Conservation (phyloP, 2,113 vertebrate genomes). For the Serilophus lunatus region DNA sequence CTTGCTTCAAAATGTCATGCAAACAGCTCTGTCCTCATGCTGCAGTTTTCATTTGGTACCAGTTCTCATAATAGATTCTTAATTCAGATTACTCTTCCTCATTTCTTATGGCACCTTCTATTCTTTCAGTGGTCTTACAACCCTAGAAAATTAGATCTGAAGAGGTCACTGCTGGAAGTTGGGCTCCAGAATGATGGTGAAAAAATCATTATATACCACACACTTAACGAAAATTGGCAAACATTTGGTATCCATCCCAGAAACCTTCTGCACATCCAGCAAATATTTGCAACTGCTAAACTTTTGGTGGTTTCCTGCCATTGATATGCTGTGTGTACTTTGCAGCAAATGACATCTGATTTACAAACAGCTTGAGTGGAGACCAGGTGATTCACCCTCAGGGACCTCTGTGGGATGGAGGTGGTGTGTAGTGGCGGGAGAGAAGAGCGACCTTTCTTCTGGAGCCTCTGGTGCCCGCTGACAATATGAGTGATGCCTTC, state of each 20-base stretch:
- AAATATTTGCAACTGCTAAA: background rate
- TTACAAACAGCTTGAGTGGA: background rate
- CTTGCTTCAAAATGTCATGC: background rate
- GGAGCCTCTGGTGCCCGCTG: fast-evolving
- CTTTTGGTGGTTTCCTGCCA: background rate
- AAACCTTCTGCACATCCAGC: background rate
- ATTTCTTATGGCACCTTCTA: background rate
- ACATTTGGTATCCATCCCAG: background rate
- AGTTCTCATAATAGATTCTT: background rate
- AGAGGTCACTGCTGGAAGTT: background rate
- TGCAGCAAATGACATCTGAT: background rate
- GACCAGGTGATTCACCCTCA: background rate
- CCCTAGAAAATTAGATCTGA: background rate
- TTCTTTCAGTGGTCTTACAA: background rate
- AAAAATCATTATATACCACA: background rate
- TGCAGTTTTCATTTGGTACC: background rate
- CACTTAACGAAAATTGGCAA: background rate
- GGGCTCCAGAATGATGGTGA: background rate
- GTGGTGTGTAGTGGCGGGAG: background rate
- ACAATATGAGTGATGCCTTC: background rate
- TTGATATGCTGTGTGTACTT: background rate
- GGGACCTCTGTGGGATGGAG: background rate
- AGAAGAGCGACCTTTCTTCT: fast-evolving
- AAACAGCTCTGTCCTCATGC: background rate
- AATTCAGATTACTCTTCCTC: background rate